phyloP scores from a whole-genome alignment of 53 echinoderm and acorn worm species.

The Echinometra lucunter region DNA sequence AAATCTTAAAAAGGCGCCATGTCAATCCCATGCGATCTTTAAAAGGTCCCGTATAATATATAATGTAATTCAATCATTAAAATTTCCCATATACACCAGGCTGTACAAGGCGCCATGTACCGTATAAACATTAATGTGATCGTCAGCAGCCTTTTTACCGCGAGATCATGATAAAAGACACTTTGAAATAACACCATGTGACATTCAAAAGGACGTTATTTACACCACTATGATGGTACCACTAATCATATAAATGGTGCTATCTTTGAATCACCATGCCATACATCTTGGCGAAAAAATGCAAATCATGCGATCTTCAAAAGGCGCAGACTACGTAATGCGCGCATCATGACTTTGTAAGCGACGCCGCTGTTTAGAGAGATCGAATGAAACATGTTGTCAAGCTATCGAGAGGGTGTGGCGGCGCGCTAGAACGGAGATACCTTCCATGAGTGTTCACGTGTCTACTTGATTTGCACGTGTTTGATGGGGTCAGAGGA shows the following conservation, averaged over 20 bases:
- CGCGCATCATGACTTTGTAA: background rate
- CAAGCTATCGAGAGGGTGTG: conserved; percentile 7
- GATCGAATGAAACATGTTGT: background rate
- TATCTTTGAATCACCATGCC: too few relatives aligned
- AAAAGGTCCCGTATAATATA: background rate
- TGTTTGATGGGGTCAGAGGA: background rate
- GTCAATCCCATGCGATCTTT: background rate
- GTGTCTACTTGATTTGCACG: background rate
- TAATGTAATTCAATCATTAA: too few relatives aligned
- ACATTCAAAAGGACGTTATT: too few relatives aligned
- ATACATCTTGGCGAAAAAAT: too few relatives aligned
- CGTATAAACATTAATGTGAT: too few relatives aligned
- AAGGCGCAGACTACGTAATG: background rate
- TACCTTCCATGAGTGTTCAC: background rate
- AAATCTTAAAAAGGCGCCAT: background rate
- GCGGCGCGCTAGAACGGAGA: background rate
- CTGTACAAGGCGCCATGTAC: too few relatives aligned
- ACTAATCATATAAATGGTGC: too few relatives aligned
- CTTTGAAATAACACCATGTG: too few relatives aligned
- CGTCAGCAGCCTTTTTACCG: too few relatives aligned
- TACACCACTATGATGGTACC: too few relatives aligned
- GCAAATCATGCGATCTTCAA: background rate
- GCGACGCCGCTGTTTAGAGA: conserved; percentile 27
- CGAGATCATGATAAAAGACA: too few relatives aligned
- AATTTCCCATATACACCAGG: too few relatives aligned